Evolutionary conservation across 2,797 vertebrate genomes (phyloP), one percentile per base, ranked within the genome.

Genomic region (Hozukius guyotensis): DNA sequence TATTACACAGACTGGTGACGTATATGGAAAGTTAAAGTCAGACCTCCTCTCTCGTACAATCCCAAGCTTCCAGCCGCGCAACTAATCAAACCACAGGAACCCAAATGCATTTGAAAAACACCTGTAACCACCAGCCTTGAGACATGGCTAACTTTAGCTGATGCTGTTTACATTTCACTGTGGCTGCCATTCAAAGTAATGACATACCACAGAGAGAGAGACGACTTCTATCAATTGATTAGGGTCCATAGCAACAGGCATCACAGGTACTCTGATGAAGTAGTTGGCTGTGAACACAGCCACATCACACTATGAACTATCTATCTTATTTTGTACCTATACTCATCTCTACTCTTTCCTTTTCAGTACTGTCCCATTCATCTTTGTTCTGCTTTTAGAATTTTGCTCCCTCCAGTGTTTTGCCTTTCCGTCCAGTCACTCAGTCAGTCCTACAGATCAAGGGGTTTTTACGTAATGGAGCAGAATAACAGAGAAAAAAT

Each of bases 401-500:
- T 71, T 72, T 31, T 68, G 14, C 36, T 24, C 24, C 64, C 12
- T 64, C 29, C 8, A 12, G 38, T 81, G 32, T 27, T 77, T 74
- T 32, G 24, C 25, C 31, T 71, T 72, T 62, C 36, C 57, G 66
- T 80, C 49, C 34, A 61, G 22, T 71, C 71, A 73, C 59, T 82
- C 80, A 70, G 34, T 53, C 73, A 59, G 52, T 34, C 65, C 65
- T 3, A 64, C 36, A 78, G 78, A 87, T 88, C 79, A 77, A 83
- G 88, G 73, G 57, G 22, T 75, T 86, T 82, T 79, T 69, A 72
- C 1, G 49, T 81, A 88, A 91, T 87, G 81, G 75, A 82, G 71
- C 72, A 77, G 70, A 80, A 83, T 78, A 77, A 83, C 49, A 70
- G 59, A 78, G 32, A 71, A 49, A 86, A 52, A 87, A 87, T 80